Conservation (phyloP, 30 jellyfish, hydroid and myxozoan species). For the Sanderia malayensis region DNA sequence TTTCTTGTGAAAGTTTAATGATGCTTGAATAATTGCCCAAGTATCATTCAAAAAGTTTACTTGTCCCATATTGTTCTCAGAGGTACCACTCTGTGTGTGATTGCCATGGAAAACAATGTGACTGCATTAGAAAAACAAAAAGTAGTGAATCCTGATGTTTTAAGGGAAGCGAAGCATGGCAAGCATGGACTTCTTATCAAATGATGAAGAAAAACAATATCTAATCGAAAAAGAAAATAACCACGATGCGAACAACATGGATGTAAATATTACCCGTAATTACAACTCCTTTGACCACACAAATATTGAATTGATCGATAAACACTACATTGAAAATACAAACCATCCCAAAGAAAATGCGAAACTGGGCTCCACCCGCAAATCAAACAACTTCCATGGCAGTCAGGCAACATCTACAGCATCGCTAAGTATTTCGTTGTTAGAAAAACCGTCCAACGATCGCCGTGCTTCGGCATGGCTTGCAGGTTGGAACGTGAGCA, state of each 20-base stretch:
- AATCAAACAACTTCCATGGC: not conserved
- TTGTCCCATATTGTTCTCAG: no score
- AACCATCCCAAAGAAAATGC: conserved; percentile 29
- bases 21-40: no score
- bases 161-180: conserved; percentile 13
- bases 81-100: no score
- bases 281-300: conserved; percentile 37
- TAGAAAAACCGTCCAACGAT: conserved; percentile 86
- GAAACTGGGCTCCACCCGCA: no score
- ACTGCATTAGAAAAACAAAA: no score
- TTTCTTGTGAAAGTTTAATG: no score
- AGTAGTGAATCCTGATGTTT: no score
- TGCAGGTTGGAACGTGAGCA: conserved; percentile 96
- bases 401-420: conserved; percentile 51
- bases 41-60: no score
- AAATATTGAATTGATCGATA: conserved; percentile 17
- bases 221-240: conserved; percentile 33
- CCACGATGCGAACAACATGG: conserved; percentile 30
- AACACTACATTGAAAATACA: conserved; percentile 15
- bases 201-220: conserved; percentile 48
- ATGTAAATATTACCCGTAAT: no score
- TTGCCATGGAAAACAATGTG: no score
- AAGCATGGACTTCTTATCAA: conserved; percentile 23
- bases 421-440: conserved; percentile 87
- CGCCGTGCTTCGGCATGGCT: conserved; percentile 81